Conservation (phyloP, 1,140 invertebrate genomes). For the Plectrocnemia conspersa region DNA sequence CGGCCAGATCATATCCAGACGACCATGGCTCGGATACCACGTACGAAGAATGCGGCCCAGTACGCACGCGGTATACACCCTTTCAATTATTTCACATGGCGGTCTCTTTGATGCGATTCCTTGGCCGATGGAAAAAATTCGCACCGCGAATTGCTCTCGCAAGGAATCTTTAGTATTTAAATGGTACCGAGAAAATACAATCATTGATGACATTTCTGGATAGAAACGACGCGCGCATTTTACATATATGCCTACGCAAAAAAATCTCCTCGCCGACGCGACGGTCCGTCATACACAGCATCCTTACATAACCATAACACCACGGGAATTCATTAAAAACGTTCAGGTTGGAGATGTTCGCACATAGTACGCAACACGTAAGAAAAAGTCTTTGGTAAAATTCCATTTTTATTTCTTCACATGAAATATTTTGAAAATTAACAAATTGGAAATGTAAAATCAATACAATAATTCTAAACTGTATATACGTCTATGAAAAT, state of each 20-base stretch:
- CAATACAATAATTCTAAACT: slow-evolving; percentile 20
- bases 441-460: slow-evolving; percentile 21
- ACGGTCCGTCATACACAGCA: too few relatives aligned
- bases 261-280: too few relatives aligned
- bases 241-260: background rate
- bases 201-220: slow-evolving; percentile 5
- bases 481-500: slow-evolving; percentile 17
- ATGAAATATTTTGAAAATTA: slow-evolving; percentile 26
- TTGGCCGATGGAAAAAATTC: slow-evolving; percentile 14
- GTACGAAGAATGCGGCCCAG: background rate
- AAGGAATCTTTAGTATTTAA: slow-evolving; percentile 23
- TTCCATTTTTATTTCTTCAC: slow-evolving; percentile 25
- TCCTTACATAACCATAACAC: too few relatives aligned
- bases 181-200: slow-evolving; percentile 25
- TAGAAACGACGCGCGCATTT: background rate
- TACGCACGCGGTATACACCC: slow-evolving; percentile 9
- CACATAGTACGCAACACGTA: background rate
- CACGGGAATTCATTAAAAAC: too few relatives aligned
- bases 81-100: slow-evolving; percentile 18
- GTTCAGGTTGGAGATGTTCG: background rate
- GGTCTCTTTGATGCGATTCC: slow-evolving; percentile 19
- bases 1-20: background rate
- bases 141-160: slow-evolving; percentile 9
- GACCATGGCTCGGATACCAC: background rate
- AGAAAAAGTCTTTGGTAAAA: slow-evolving; percentile 12